Evolutionary conservation across 2,888 invertebrate genomes (phyloP).

Genomic region (Caenorhabditis zanzibari): DNA sequence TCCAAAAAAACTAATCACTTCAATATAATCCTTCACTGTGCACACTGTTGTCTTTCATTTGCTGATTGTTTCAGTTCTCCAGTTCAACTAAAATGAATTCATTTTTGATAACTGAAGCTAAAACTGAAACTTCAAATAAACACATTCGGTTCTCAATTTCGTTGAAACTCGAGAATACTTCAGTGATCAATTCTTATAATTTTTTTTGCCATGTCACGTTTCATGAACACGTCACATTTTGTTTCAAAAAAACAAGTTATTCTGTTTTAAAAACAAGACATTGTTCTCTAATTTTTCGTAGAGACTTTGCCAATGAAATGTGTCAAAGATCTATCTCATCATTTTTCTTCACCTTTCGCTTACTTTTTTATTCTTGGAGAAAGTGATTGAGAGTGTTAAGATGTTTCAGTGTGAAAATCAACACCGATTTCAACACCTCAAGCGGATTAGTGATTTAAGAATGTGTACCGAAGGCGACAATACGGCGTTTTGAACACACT

Average conservation of each 20-base stretch:
- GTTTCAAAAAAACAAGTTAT: constrained; percentile 39
- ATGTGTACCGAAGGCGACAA: constrained; percentile 61
- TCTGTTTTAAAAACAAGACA: constrained; percentile 28
- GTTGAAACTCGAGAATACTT: constrained; percentile 30
- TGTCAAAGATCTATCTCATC: constrained; percentile 44
- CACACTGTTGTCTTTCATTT: neutral
- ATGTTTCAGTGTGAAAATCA: constrained; percentile 45
- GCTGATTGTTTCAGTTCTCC: neutral
- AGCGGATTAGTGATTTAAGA: constrained; percentile 59
- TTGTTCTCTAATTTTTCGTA: constrained; percentile 29
- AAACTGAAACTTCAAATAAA: constrained; percentile 6
- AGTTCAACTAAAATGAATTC: neutral
- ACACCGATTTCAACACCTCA: constrained; percentile 37
- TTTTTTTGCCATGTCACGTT: constrained; percentile 45
- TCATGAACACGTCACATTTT: constrained; percentile 42
- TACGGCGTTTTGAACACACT: constrained; percentile 55
- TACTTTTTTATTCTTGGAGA: neutral
- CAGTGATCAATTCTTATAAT: constrained; percentile 36
- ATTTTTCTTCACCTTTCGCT: neutral
- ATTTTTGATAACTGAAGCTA: neutral
- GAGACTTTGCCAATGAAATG: constrained; percentile 10
- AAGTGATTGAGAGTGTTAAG: constrained; percentile 2
- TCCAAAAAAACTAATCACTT: neutral
- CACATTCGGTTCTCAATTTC: constrained; percentile 31
- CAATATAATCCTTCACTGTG: neutral